These are phyloP conservation scores for Coleophora deauratella DNA, from an alignment of 2,888 invertebrate species.

Conservation along the genomic window DNA sequence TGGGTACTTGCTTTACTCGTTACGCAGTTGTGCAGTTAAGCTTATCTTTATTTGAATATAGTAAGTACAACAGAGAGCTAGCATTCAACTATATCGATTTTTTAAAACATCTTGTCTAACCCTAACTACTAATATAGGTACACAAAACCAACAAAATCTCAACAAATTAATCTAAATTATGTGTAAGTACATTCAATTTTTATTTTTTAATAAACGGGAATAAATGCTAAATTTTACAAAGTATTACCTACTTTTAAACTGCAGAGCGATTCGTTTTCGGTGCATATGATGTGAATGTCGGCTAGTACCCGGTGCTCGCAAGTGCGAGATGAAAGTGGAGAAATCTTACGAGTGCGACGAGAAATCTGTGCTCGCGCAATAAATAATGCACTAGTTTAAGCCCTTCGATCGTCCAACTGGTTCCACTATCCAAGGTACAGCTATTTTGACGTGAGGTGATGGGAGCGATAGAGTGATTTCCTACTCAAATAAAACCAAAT, in stretches of 20 bases:
- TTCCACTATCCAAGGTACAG: constrained; percentile 27
- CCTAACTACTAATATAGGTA: no score
- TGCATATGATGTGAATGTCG: neutral
- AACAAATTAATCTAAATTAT: no score
- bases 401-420: constrained; percentile 55
- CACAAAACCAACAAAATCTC: no score
- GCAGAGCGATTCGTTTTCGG: neutral
- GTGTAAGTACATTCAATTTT: no score
- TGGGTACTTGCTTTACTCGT: no score
- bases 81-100: no score
- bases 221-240: neutral
- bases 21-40: no score
- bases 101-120: no score
- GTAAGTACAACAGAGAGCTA: no score
- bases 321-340: constrained; percentile 62
- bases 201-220: neutral
- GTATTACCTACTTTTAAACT: neutral
- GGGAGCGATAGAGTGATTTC: constrained; percentile 6
- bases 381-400: constrained; percentile 70
- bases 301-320: neutral
- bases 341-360: constrained; percentile 58
- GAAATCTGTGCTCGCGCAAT: constrained; percentile 59
- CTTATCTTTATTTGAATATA: neutral
- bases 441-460: constrained; percentile 40
- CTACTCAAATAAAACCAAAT: constrained; percentile 1